These are phyloP conservation scores for Mylabris sibirica DNA, from an alignment of 2,888 invertebrate species.

Conservation along the genomic window DNA sequence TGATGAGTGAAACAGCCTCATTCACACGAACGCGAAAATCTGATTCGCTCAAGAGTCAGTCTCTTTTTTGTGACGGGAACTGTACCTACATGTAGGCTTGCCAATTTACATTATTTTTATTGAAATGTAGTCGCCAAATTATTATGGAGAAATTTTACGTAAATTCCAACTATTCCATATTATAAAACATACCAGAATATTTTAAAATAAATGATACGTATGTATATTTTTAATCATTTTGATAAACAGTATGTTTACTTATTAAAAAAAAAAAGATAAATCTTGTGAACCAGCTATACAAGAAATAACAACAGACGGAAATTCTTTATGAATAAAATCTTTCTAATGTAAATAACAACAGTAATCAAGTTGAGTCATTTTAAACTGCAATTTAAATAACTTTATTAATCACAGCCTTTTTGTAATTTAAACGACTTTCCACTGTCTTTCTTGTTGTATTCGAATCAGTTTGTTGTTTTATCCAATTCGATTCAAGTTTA, in stretches of 20 bases:
- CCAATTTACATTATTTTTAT: not conserved
- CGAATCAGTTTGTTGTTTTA: not conserved
- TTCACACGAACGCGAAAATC: too few relatives aligned
- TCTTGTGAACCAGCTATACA: not conserved
- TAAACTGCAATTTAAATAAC: not conserved
- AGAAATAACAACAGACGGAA: not conserved
- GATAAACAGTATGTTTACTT: not conserved
- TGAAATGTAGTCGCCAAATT: not conserved
- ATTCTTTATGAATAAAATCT: not conserved
- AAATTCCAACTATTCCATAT: not conserved
- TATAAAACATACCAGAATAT: not conserved
- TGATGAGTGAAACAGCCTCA: too few relatives aligned
- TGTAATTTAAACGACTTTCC: not conserved
- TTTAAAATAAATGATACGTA: too few relatives aligned
- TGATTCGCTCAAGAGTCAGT: too few relatives aligned
- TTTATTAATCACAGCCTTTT: conserved; percentile 4
- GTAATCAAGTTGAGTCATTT: conserved; percentile 1
- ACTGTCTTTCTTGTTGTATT: not conserved
- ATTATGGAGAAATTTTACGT: not conserved
- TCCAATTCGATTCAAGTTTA: not conserved
- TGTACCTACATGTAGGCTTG: not conserved
- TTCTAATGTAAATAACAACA: not conserved
- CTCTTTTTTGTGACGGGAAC: too few relatives aligned
- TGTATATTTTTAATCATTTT: not conserved
- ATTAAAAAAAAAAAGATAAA: not conserved